Percentiles rank a stretch among this genome's conserved stretches.
Evolutionary conservation across 1,140 invertebrate species (phyloP).

Genomic region (Papilio machaon): DNA sequence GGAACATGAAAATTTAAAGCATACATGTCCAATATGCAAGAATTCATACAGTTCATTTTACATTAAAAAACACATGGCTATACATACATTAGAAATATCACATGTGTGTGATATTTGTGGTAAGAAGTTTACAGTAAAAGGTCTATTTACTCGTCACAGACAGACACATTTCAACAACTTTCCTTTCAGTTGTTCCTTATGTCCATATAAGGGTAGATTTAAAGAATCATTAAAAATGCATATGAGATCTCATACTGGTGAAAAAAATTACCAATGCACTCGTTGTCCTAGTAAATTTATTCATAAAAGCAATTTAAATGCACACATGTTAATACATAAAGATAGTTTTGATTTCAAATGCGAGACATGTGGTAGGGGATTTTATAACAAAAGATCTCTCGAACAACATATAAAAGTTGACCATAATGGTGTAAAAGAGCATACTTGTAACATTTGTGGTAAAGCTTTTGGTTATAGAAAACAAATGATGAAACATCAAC

Average conservation of each 20-base stretch:
- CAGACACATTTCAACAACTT: conserved; percentile 68
- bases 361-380: conserved; percentile 57
- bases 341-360: conserved; percentile 67
- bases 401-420: conserved; percentile 76
- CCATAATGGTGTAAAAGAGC: conserved; percentile 80
- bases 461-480: conserved; percentile 81
- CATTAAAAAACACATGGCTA: conserved; percentile 57
- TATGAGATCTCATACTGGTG: conserved; percentile 80
- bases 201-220: conserved; percentile 73
- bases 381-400: conserved; percentile 56
- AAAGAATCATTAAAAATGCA: conserved; percentile 76
- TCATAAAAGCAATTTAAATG: conserved; percentile 81
- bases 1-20: conserved; percentile 68
- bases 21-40: conserved; percentile 63
- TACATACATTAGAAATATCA: conserved; percentile 56
- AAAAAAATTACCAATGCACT: conserved; percentile 79
- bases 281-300: conserved; percentile 78
- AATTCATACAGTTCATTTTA: conserved; percentile 56
- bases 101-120: conserved; percentile 77
- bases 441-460: conserved; percentile 78
- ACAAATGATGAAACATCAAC: conserved; percentile 81
- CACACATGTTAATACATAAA: conserved; percentile 72
- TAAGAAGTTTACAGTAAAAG: conserved; percentile 65
- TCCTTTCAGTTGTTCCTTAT: conserved; percentile 70
- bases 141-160: conserved; percentile 65